Percentiles rank a stretch among this genome's conserved stretches.
Evolutionary conservation across 2,113 vertebrate species (phyloP).

Genomic region (Casuarius casuarius): DNA sequence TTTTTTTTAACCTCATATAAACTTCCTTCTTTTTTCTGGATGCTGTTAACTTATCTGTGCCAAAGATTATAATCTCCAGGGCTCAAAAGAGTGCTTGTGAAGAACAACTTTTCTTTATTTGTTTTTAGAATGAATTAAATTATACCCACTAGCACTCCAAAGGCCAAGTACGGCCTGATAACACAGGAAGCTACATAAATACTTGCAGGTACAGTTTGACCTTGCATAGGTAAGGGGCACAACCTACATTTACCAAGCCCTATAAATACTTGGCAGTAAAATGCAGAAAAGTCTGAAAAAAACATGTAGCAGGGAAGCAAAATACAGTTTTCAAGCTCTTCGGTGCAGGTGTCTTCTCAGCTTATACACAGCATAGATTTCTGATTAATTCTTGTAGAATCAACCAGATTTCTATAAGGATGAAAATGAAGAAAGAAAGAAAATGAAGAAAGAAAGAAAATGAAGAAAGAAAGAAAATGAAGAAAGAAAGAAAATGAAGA

Average conservation of each 20-base stretch:
- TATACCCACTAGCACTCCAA: background rate
- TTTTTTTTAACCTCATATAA: background rate
- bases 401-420: background rate
- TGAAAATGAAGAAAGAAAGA: background rate
- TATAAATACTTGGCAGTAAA: background rate
- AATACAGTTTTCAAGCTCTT: background rate
- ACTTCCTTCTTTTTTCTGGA: background rate
- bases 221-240: background rate
- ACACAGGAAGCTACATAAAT: background rate
- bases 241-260: background rate
- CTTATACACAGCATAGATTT: background rate
- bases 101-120: background rate
- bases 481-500: background rate
- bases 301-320: background rate
- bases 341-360: fast-evolving
- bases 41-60: background rate
- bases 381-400: background rate
- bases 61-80: background rate
- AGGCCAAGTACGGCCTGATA: background rate
- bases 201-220: conserved; percentile 11
- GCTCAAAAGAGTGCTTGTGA: background rate
- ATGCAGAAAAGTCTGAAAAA: background rate
- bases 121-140: background rate
- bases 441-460: background rate
- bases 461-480: too few relatives aligned